Evolutionary conservation across 2,797 vertebrate species (phyloP), one percentile per base, ranked within the genome.

Genomic region (Pipistrellus nathusii): DNA sequence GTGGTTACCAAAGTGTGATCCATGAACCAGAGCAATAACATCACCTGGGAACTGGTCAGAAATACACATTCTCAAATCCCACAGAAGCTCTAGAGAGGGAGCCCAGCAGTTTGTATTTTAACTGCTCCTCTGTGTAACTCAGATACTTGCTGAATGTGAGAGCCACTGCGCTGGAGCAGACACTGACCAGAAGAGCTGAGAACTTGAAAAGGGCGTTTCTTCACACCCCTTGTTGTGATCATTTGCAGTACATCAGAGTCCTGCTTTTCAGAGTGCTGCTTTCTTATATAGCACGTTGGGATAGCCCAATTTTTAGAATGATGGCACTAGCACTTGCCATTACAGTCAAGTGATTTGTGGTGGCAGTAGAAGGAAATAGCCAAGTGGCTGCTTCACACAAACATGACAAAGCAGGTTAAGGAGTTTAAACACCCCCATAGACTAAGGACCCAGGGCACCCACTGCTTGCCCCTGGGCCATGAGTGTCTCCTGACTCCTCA

Each of bases 321-420:
- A 90, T 62, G 13, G 6, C 59, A 55, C 69, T 88, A 51, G 21
- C 64, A 78, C 10, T 85, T 91, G 51, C 1, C 46, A 69, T 57
- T 66, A 25, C 9, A 51, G 53, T 66, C 82, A 90, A 82, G 77
- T 25, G 48, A 76, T 41, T 90, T 23, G 48, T 86, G 57, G 90
- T 83, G 51, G 21, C 30, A 64, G 46, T 18, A 76, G 20, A 57
- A 64, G 51, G 35, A 77, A 94, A 55, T 72, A 69, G n/a, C 14
- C 88, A 81, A 77, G 20, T 32, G 64, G n/a, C 46, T 62, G 6
- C 55, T 95, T 85, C 82, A 51, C 82, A 76, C 30, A 72, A 44
- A 88, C 35, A 20, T 15, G 76, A 73, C 46, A 83, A 44, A 89
- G 53, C 46, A 83, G 73, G 55, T 46, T 77, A 93, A 93, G 38